These are phyloP conservation scores for Tinamus guttatus DNA, from an alignment of 2,113 vertebrate species.

Conservation along the genomic window DNA sequence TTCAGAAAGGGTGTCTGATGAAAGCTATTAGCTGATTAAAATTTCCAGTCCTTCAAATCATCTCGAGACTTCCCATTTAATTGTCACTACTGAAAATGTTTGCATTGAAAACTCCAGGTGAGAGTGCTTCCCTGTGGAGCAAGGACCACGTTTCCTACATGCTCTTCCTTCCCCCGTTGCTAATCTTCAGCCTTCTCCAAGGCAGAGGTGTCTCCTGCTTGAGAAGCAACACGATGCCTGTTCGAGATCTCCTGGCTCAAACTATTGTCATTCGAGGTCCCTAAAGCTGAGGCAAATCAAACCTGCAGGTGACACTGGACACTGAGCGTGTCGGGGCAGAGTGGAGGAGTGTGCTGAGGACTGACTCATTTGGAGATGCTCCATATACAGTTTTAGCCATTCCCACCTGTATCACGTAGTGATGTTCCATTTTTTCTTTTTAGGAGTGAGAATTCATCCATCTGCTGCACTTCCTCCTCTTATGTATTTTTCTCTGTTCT, in stretches of 20 bases:
- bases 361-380: background rate
- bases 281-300: background rate
- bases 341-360: background rate
- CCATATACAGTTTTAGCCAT: background rate
- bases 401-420: background rate
- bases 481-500: background rate
- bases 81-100: background rate
- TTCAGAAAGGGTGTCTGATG: background rate
- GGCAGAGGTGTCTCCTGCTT: background rate
- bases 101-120: conserved; percentile 3
- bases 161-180: background rate
- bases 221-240: accelerated
- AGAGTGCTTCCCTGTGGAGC: background rate
- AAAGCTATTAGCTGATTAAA: conserved; percentile 5
- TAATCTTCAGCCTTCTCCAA: background rate
- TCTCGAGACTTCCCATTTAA: conserved; percentile 24
- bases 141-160: background rate
- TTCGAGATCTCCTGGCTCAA: background rate
- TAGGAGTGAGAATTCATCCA: conserved; percentile 10
- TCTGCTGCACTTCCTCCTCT: background rate
- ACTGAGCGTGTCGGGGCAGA: background rate
- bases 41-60: background rate
- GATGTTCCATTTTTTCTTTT: conserved; percentile 12
- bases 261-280: background rate
- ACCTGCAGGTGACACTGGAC: background rate